These are phyloP conservation scores for Chaetodon auriga DNA, from an alignment of 2,113 vertebrate species.

Conservation along the genomic window DNA sequence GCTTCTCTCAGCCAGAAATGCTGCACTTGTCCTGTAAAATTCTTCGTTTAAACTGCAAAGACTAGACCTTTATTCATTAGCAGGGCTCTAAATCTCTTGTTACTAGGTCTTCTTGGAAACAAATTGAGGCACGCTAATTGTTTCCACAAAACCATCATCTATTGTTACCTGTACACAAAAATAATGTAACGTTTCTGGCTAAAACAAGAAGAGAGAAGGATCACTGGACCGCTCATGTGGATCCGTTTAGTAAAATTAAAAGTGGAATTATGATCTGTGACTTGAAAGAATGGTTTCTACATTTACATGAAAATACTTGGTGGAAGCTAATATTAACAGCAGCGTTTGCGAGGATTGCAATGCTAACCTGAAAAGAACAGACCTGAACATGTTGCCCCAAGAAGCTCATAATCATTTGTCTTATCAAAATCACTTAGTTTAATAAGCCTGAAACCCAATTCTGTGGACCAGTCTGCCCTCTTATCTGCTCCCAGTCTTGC, in stretches of 20 bases:
- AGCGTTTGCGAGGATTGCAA: not conserved
- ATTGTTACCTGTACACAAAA: not conserved
- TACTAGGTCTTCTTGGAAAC: not conserved
- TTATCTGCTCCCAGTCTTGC: constrained; percentile 14
- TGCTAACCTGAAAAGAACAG: not conserved
- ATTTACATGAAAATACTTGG: not conserved
- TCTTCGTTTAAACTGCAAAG: not conserved
- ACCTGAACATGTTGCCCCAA: not conserved
- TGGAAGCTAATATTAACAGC: not conserved
- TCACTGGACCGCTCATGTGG: not conserved
- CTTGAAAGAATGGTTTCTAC: not conserved
- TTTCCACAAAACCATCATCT: not conserved
- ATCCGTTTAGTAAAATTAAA: not conserved
- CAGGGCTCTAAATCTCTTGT: not conserved
- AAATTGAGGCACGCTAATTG: too few relatives aligned
- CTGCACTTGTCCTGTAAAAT: not conserved
- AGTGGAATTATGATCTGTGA: not conserved
- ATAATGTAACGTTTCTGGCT: not conserved
- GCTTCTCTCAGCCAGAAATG: constrained; percentile 1
- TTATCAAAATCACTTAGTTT: not conserved
- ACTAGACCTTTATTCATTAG: not conserved
- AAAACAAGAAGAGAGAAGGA: not conserved
- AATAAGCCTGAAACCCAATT: not conserved
- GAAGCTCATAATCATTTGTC: not conserved
- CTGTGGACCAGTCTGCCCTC: constrained; percentile 8